Evolutionary conservation across 2,888 invertebrate genomes (phyloP), one percentile per base, ranked within the genome.

Genomic region (Latheticus oryzae): DNA sequence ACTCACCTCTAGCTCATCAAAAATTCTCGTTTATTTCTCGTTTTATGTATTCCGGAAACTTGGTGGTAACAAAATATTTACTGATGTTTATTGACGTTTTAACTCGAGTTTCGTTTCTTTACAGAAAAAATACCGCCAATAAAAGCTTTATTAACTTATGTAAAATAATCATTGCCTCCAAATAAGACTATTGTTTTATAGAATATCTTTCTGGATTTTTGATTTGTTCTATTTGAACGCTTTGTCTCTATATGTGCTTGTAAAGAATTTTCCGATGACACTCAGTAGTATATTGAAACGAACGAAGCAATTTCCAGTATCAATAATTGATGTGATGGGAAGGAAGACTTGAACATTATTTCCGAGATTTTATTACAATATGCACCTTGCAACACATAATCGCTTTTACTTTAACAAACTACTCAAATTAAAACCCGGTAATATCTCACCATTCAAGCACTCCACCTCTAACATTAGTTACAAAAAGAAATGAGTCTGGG

Each of bases 11-110:
- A 15, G 32, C 11, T 23, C 35, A 30, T 19, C 24, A 24, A 35
- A 50, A 58, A 54, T 9, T 12, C 13, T 38, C 30, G 43, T 54
- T 53, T 58, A 54, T 58, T 58, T 58, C 23, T 5, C 28, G 42
- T 54, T 58, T 58, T 54, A 58, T 54, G 53, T 48, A 26, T 54
- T 37, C 58, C 58, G 58, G 54, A 58, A 58, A 58, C 48, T 54
- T 48, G 48, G 32, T 26, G 48, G 51, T 53, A 58, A 58, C 58
- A 58, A 58, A 58, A 58, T 58, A 58, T 58, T 58, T 58, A 58
- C 58, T 32, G 37, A 53, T 42, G 50, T 58, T 58, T 54, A 58
- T 58, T 48, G 53, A 53, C 53, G 42, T 19, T 58, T 53, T 52
- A 47, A 51, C 58, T 52, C 38, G 37, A 52, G 24, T 58, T 58